Evolutionary conservation across 2,888 invertebrate genomes (phyloP), one percentile per base, ranked within the genome.

Genomic region (Drosophila peninsularis): DNA sequence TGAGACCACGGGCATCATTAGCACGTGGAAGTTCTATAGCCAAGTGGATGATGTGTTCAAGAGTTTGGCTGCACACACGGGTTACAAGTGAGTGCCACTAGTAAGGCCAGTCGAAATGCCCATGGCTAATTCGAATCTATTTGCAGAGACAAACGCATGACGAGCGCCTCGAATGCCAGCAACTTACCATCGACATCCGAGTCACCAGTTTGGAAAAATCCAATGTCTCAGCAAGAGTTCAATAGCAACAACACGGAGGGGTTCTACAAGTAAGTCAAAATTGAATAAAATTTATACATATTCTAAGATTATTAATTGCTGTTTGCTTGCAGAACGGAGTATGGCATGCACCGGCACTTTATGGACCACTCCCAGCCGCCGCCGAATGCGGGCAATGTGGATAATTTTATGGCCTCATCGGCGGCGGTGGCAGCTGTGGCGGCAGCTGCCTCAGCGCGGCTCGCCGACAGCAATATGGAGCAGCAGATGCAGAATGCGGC

Each of bases 171-270:
- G 78, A 91, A 90, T 86, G 90, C 91, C 58, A 89, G 91, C 78
- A 91, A 87, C 62, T 88, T 91, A 90, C 91, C 92, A 62, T 91
- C 91, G 67, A 91, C 91, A 75, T 88, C 92, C 52, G 91, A 91
- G 79, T 91, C 91, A 66, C 91, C 91, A 85, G 91, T 92, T 77
- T 91, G 91, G 91, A 91, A 91, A 87, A 91, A 90, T 90, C 90
- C 91, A 91, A 91, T 91, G 91, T 91, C 91, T 90, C 92, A 91
- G 75, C 91, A 91, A 90, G 91, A 91, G 83, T 91, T 92, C 68
- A 91, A 91, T 62, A 91, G 90, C 70, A 91, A 91, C 76, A 91
- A 91, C 80, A 89, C 91, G 89, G 92, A 91, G 89, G 91, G 92
- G 80, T 91, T 91, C 90, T 91, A 91, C 64, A 91, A 91, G 91